phyloP scores from a whole-genome alignment of 2,797 vertebrate species.

The Acipenser ruthenus region DNA sequence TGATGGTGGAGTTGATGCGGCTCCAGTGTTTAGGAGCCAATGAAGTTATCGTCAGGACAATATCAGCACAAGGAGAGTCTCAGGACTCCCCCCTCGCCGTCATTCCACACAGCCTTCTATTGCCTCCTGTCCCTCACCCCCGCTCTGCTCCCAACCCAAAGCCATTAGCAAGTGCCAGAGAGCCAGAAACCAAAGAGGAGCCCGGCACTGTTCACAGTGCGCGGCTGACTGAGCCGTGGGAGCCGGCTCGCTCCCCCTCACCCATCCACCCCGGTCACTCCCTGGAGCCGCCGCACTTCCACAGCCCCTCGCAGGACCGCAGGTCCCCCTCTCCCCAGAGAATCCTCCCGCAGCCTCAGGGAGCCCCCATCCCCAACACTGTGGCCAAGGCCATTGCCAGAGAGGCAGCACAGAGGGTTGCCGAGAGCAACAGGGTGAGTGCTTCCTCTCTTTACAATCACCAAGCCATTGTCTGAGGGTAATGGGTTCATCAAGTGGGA shows the following conservation, averaged over 20 bases:
- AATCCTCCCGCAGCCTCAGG: constrained; percentile 93
- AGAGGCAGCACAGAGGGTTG: constrained; percentile 85
- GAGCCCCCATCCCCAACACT: constrained; percentile 77
- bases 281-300: constrained; percentile 73
- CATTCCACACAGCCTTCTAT: constrained; percentile 80
- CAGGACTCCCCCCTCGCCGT: constrained; percentile 73
- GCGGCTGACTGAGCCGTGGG: constrained; percentile 73
- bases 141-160: constrained; percentile 69
- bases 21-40: constrained; percentile 79
- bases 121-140: constrained; percentile 62
- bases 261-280: constrained; percentile 56
- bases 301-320: constrained; percentile 41
- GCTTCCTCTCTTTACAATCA: background rate
- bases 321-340: constrained; percentile 88
- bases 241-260: constrained; percentile 60
- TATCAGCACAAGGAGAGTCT: constrained; percentile 90
- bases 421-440: constrained; percentile 78
- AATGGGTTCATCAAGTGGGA: too few relatives aligned
- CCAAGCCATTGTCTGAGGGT: too few relatives aligned
- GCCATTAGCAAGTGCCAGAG: constrained; percentile 84
- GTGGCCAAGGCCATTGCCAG: constrained; percentile 95
- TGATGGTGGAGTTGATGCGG: constrained; percentile 72
- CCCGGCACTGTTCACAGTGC: constrained; percentile 53
- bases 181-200: constrained; percentile 91
- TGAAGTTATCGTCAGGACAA: constrained; percentile 82